phyloP scores from a whole-genome alignment of 2,797 vertebrate genomes.

The Choloepus didactylus region DNA sequence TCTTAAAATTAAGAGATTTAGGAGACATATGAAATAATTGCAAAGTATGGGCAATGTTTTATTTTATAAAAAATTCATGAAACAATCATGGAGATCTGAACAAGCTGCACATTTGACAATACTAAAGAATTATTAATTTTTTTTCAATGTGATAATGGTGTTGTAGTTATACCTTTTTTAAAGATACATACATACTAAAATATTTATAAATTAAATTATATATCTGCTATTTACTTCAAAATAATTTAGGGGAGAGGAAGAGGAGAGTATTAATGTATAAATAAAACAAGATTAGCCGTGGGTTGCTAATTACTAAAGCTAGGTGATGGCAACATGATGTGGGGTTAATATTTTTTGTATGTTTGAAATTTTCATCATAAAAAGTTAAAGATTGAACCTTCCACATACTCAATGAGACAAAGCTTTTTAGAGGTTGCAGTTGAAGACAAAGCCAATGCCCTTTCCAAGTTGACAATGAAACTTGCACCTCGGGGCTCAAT shows the following conservation, averaged over 20 bases:
- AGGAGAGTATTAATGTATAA: neutral
- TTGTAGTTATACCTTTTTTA: neutral
- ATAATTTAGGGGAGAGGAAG: neutral
- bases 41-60: neutral
- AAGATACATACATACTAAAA: neutral
- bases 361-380: conserved; percentile 1
- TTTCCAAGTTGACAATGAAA: neutral
- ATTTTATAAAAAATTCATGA: conserved; percentile 18
- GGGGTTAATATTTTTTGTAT: neutral
- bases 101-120: neutral
- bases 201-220: neutral
- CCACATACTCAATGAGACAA: neutral
- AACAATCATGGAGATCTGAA: conserved; percentile 6
- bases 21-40: neutral
- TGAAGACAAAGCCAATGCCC: conserved; percentile 2
- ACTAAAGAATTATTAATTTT: neutral
- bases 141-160: neutral
- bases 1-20: conserved; percentile 5
- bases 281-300: neutral
- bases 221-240: neutral
- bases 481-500: neutral
- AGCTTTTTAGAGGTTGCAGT: neutral
- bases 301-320: neutral
- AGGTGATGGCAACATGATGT: neutral
- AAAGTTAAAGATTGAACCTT: conserved; percentile 18